phyloP scores from a whole-genome alignment of 2,888 invertebrate species.

The Megaustenia siamemsis region DNA sequence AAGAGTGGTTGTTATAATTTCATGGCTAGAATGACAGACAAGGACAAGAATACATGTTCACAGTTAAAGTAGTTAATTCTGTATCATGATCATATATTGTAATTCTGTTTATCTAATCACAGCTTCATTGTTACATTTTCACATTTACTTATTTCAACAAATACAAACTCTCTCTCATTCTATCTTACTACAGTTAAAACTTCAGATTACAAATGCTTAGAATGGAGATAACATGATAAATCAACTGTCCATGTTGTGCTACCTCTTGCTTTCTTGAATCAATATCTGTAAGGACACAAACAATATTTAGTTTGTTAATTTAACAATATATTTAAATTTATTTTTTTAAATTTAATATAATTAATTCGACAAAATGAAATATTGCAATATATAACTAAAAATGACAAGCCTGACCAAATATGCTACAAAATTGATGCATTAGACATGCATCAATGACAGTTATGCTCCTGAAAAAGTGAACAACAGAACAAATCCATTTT shows the following conservation, averaged over 20 bases:
- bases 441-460: no score
- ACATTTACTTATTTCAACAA: not conserved
- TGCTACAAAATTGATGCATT: no score
- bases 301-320: not conserved
- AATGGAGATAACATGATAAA: not conserved
- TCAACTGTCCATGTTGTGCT: not conserved
- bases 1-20: no score
- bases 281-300: slow-evolving; percentile 36
- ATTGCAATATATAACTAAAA: not conserved
- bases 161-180: slow-evolving; percentile 10
- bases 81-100: no score
- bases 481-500: no score
- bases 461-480: no score
- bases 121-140: slow-evolving; percentile 10
- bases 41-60: not conserved
- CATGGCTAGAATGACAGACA: not conserved
- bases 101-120: no score
- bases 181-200: not conserved
- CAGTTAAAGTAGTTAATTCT: not conserved
- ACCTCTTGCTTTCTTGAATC: slow-evolving; percentile 45
- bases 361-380: not conserved
- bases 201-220: not conserved
- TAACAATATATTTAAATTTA: not conserved
- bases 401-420: no score
- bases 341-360: not conserved